Evolutionary conservation across 2,888 invertebrate genomes (phyloP).

Genomic region (Cosmia pyralina): DNA sequence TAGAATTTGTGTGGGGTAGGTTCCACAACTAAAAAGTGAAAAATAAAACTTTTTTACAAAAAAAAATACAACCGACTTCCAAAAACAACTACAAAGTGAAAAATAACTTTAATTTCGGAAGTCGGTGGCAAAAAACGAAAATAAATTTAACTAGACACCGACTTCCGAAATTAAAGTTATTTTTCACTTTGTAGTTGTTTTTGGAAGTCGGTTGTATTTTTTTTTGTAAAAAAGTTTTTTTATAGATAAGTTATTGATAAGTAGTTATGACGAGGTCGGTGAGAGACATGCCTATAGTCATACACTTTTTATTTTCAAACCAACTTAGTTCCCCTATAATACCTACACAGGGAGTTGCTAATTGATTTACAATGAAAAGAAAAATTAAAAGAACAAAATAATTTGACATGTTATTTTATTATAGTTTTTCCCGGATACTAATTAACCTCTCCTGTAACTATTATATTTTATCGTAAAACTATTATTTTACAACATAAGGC

Average conservation of each 20-base stretch:
- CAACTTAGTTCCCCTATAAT: not conserved
- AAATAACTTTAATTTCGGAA: too few species aligned
- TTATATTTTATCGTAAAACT: slow-evolving; percentile 14
- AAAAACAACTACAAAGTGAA: too few species aligned
- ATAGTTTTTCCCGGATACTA: slow-evolving; percentile 14
- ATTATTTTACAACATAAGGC: slow-evolving; percentile 23
- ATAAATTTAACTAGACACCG: too few species aligned
- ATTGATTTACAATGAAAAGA: slow-evolving; percentile 13
- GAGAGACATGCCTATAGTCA: not conserved
- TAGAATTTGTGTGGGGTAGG: too few species aligned
- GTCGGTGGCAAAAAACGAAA: too few species aligned
- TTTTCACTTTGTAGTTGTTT: too few species aligned
- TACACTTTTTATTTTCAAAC: not conserved
- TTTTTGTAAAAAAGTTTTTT: too few species aligned
- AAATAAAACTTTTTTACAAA: too few species aligned
- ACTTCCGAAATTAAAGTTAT: too few species aligned
- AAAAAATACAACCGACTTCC: too few species aligned
- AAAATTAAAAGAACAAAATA: slow-evolving; percentile 15
- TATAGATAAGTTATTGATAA: not conserved
- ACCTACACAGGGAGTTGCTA: not conserved
- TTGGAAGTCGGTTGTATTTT: too few species aligned
- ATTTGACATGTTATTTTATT: slow-evolving; percentile 25
- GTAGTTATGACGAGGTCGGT: not conserved
- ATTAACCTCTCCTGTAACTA: slow-evolving; percentile 11
- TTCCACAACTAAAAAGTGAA: too few species aligned